Percentiles rank a stretch among this genome's conserved stretches.
These are phyloP conservation scores for Anser cygnoides DNA, from an alignment of 2,113 vertebrate genomes.

Conservation along the genomic window DNA sequence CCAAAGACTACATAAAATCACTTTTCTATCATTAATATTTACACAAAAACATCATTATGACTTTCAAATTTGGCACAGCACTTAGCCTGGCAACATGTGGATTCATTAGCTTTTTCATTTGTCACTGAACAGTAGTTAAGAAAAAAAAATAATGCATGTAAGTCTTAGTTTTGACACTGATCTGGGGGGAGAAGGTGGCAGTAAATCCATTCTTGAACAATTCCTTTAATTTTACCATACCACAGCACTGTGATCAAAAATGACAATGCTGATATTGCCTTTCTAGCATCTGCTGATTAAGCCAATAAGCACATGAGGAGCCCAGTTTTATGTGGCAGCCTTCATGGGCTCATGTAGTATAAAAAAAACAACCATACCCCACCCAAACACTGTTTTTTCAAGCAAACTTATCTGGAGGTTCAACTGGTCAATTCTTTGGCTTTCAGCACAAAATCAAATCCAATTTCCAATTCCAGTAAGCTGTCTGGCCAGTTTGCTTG, in stretches of 20 bases:
- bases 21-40: neutral
- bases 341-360: neutral
- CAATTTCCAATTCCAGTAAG: neutral
- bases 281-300: neutral
- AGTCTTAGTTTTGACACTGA: neutral
- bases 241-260: neutral
- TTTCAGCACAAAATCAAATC: neutral
- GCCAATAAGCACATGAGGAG: neutral
- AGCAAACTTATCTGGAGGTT: neutral
- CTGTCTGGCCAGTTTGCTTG: neutral
- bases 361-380: neutral
- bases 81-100: neutral
- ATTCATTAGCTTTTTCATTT: neutral
- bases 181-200: neutral
- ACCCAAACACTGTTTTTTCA: fast-evolving
- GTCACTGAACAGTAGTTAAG: neutral
- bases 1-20: neutral
- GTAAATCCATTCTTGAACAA: neutral
- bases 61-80: neutral
- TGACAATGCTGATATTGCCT: neutral
- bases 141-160: neutral
- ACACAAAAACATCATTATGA: neutral
- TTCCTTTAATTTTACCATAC: neutral
- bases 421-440: neutral
- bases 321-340: neutral